A percentile compares a stretch with the other conserved stretches of the same genome.
These are phyloP conservation scores for Brachylomia viminalis DNA, from an alignment of 2,888 invertebrate genomes.

Conservation along the genomic window DNA sequence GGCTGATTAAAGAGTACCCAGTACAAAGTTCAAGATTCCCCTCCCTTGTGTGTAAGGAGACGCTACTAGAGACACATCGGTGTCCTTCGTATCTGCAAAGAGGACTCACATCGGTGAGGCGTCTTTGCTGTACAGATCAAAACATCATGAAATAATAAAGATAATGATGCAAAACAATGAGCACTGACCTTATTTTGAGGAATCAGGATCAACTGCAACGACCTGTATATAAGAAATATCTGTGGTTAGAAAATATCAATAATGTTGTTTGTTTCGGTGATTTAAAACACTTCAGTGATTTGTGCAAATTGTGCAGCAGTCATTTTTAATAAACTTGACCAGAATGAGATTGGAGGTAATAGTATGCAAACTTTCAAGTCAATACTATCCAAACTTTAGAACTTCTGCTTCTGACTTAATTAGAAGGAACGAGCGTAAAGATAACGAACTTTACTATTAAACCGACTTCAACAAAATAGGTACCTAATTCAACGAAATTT, in stretches of 20 bases:
- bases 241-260: background rate
- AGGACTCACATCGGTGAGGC: background rate
- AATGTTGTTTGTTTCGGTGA: background rate
- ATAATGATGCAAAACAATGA: too few relatives aligned
- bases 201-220: conserved; percentile 7
- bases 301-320: background rate
- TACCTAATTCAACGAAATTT: conserved; percentile 12
- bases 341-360: background rate
- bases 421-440: conserved; percentile 23
- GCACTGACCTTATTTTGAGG: conserved; percentile 38
- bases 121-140: background rate
- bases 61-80: background rate
- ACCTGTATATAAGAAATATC: conserved; percentile 28
- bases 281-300: background rate
- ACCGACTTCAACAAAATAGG: conserved; percentile 8
- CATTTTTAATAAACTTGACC: conserved; percentile 6
- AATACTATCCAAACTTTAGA: conserved; percentile 11
- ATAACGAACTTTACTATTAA: conserved; percentile 28
- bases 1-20: conserved; percentile 51
- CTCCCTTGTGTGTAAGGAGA: background rate
- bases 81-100: too few relatives aligned
- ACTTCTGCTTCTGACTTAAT: conserved; percentile 25
- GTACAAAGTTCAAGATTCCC: conserved; percentile 23
- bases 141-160: background rate
- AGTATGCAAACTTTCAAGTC: background rate